Evolutionary conservation across 1,140 invertebrate species (phyloP), one percentile per base, ranked within the genome.

Genomic region (Chionoecetes opilio): DNA sequence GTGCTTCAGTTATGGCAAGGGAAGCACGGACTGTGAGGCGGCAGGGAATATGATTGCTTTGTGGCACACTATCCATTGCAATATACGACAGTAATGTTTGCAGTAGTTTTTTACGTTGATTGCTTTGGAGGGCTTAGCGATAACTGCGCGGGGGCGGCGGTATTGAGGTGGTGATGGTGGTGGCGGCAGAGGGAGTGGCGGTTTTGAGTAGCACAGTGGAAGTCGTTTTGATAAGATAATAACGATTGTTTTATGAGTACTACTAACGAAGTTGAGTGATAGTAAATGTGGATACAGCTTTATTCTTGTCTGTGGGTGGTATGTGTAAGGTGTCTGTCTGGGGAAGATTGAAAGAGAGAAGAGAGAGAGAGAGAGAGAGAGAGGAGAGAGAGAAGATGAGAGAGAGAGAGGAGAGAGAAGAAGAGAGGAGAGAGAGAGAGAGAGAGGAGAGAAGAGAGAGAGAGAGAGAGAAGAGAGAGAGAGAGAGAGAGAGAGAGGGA

Each of bases 31-130:
- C 21, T 75, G 21, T 26, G 63, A 75, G 26, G 63, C 63, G 63
- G 63, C 63, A n/a, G 63, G 11, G 63, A n/a, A 75, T 26, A n/a
- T 75, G n/a, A 75, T 75, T 26, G 63, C 63, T 75, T 75, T 75
- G 63, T 75, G 63, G 63, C 63, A n/a, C n/a, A 8, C 5, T 75
- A 75, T 75, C 63, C 63, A 26, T 75, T 75, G 63, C 63, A 75
- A 75, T 75, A 75, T 75, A 75, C 63, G n/a, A n/a, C 63, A n/a
- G 63, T 21, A 26, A 75, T 75, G n/a, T 75, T 75, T 75, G 63
- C 63, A n/a, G 21, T 75, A 26, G 21, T n/a, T 75, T n/a, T n/a
- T n/a, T 75, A 75, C 63, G 21, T 75, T 75, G 63, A 75, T 75
- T n/a, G 63, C n/a, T 8, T 75, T 75, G 63, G 53, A n/a, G n/a